Conservation (phyloP, 2,113 vertebrate species). For the Acinonyx jubatus region DNA sequence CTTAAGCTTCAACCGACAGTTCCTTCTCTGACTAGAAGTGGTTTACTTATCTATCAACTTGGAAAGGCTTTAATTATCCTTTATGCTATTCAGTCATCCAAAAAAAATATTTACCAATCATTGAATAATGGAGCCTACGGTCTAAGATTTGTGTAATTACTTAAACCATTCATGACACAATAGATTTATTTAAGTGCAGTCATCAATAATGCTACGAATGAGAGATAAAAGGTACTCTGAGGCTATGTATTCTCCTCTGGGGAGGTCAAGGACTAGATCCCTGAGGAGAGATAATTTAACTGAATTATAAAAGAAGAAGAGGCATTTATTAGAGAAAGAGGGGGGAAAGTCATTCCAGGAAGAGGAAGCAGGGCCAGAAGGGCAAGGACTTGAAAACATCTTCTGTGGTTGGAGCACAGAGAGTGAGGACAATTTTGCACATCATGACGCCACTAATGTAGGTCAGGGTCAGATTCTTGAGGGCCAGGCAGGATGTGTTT, state of each 20-base stretch:
- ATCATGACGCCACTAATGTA: neutral
- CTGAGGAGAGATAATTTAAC: neutral
- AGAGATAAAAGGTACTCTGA: neutral
- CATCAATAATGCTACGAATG: neutral
- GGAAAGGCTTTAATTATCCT: neutral
- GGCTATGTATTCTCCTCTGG: neutral
- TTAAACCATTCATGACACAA: neutral
- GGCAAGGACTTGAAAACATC: neutral
- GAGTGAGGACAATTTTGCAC: neutral
- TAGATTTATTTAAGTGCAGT: neutral
- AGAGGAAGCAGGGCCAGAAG: neutral
- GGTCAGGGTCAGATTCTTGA: neutral
- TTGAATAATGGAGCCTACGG: neutral
- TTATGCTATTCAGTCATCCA: neutral
- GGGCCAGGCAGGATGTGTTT: neutral
- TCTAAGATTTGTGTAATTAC: neutral
- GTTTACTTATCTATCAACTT: neutral
- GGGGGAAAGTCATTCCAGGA: neutral
- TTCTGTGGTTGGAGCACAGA: neutral
- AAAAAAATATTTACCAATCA: neutral
- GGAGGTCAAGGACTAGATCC: neutral
- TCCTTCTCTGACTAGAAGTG: neutral
- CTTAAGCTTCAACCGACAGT: neutral
- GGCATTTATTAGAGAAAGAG: neutral
- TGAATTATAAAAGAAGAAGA: neutral